Base-by-base conservation (phyloP, 2,888 invertebrate species). In the Eupithecia abbreviata region DNA sequence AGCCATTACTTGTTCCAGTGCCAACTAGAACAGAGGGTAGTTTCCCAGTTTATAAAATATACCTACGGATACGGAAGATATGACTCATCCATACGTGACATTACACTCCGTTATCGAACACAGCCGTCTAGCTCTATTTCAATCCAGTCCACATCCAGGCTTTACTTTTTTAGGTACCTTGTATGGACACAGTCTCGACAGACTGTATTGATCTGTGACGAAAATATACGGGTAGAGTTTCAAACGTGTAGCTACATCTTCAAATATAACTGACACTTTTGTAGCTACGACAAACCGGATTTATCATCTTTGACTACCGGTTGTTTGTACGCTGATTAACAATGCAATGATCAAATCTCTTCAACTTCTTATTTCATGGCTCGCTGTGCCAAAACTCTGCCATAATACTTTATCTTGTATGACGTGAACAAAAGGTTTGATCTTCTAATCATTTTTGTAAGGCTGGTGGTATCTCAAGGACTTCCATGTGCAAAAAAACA, bases 141-240 rank as follows among this genome's bases (percentile, higher is more conserved):
- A 65, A 73, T 69, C 55, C 68, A 77, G 51, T 71, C 73, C 70
- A 76, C 58, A 45, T 71, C 47, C 73, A 66, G 76, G 67, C 62
- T 62, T 30, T 9, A 62, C 62, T 12, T 4, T 4, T 43, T 7
- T 58, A 58, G 2, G n/a, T 71, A 2, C n/a, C 45, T 72, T 51
- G 43, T 43, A 30, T 58, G n/a, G 62, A 47, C 4, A 12, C 58
- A 67, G n/a, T 41, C n/a, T 58, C 62, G 66, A 42, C 42, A 71
- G 77, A 74, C 77, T 77, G 58, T 55, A 77, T 75, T 70, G 77
- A 77, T 77, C 75, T 66, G 30, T 18, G 68, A 45, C 72, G 9
- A 47, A 77, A 77, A 74, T 72, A 77, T 67, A 43, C 71, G 43
- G 30, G 76, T 45, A 62, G 49, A 13, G 51, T n/a, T n/a, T 51